These are phyloP conservation scores for Heptranchias perlo DNA, from an alignment of 2,113 vertebrate genomes.

Conservation along the genomic window DNA sequence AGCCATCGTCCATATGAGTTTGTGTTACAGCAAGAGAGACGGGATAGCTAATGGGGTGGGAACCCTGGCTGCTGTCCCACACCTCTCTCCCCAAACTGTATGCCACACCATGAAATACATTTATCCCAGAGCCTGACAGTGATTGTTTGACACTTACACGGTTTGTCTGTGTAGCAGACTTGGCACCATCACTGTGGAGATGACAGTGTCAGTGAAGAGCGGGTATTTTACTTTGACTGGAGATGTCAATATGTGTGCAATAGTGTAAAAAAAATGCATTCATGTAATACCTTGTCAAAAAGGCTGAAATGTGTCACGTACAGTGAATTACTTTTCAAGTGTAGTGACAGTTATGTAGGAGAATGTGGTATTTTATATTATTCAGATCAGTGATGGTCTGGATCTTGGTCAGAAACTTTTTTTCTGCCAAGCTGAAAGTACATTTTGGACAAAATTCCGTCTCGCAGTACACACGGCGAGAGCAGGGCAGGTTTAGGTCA, in stretches of 20 bases:
- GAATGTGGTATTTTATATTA: neutral
- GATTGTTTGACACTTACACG: neutral
- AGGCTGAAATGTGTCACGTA: neutral
- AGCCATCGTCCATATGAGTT: neutral
- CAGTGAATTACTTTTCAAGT: neutral
- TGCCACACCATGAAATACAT: neutral
- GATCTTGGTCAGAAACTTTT: neutral
- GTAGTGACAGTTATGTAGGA: neutral
- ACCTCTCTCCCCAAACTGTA: neutral
- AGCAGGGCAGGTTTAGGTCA: neutral
- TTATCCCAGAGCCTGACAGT: neutral
- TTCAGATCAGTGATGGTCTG: neutral
- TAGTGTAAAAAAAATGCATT: neutral
- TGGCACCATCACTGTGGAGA: neutral
- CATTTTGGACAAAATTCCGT: neutral
- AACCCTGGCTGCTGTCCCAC: neutral
- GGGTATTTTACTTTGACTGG: neutral
- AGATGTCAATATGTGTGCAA: neutral
- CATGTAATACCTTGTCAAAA: neutral
- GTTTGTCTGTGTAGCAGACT: neutral
- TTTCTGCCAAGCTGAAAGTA: neutral
- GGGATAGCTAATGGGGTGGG: neutral
- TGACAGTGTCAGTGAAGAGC: neutral
- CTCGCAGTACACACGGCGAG: neutral
- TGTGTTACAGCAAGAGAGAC: neutral